Percentiles rank a stretch among this genome's conserved stretches.
These are phyloP conservation scores for Ochotona curzoniae DNA, from an alignment of 2,113 vertebrate genomes.

Conservation along the genomic window DNA sequence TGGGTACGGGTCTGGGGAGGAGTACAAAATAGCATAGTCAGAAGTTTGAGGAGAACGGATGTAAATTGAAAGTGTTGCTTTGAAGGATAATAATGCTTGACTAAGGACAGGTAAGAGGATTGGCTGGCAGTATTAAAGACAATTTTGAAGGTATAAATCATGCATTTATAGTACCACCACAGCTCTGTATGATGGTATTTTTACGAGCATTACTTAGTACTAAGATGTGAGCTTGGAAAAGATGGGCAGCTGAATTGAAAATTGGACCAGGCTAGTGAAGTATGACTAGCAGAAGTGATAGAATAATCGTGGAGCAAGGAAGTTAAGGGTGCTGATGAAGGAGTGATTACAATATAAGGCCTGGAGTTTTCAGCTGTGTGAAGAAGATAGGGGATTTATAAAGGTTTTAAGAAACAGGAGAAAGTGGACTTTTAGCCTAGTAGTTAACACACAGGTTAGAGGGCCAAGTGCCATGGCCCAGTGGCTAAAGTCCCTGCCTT, in stretches of 20 bases:
- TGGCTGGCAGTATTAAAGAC: background rate
- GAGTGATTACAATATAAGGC: background rate
- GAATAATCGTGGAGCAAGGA: background rate
- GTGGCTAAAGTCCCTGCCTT: no score
- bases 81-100: background rate
- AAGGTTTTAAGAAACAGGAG: conserved; percentile 13
- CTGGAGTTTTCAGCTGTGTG: background rate
- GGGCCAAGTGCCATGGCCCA: no score
- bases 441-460: no score
- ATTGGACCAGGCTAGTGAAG: background rate
- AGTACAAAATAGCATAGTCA: background rate
- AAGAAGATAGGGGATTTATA: background rate
- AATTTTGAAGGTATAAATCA: background rate
- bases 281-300: background rate
- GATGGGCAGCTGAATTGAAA: background rate
- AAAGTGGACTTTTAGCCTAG: no score
- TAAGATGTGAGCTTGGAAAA: background rate
- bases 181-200: background rate
- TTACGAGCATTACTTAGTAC: background rate
- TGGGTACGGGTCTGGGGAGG: background rate
- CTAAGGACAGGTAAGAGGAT: background rate
- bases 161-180: background rate
- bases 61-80: conserved; percentile 11
- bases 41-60: background rate
- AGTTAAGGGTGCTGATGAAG: background rate